Base-by-base conservation (phyloP, 2,888 invertebrate species). In the Thereva unica region DNA sequence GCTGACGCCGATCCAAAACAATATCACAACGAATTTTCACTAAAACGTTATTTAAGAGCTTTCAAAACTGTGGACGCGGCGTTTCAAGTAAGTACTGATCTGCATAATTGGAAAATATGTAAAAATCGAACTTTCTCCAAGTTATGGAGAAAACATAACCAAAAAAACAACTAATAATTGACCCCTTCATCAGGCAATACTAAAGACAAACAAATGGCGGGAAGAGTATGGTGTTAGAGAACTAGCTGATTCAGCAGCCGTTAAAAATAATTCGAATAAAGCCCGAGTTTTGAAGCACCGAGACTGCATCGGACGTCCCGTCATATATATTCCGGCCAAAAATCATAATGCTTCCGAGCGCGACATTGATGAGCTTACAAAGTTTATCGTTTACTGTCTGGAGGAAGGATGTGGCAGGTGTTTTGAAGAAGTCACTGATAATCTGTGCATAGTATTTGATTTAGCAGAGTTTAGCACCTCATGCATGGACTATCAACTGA, bases 171-270 rank as follows among this genome's bases (percentile, higher is more conserved):
- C 45, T 53, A 42, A 34, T 8, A 45, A 70, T 63, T 67, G 54
- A 55, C 50, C 53, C 50, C 45, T 5, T 63, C 82, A 82, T 44
- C 74, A 90, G 89, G 89, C 89, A 61, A 85, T 91, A 74, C 78
- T 91, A 68, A 91, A 90, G 83, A 90, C 90, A 54, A 90, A 91
- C 76, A 90, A 90, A 80, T 92, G 92, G 92, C 84, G 89, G 70
- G 83, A 83, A 57, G 89, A 90, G 71, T 91, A 89, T 80, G 89
- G 88, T 56, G 89, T 91, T 3, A 79, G 83, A 34, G 82, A 83
- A 7, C 78, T 92, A 42, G 83, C 80, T 37, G 81, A 84, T 66
- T 76, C 81, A 71, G 82, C 83, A 7, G 78, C 78, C 12, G 78
- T 86, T 6, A 84, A 86, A 71, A 85, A 84, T 68, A 85, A 90